Evolutionary conservation across 2,888 invertebrate species (phyloP).

Genomic region (Metalampra italica): DNA sequence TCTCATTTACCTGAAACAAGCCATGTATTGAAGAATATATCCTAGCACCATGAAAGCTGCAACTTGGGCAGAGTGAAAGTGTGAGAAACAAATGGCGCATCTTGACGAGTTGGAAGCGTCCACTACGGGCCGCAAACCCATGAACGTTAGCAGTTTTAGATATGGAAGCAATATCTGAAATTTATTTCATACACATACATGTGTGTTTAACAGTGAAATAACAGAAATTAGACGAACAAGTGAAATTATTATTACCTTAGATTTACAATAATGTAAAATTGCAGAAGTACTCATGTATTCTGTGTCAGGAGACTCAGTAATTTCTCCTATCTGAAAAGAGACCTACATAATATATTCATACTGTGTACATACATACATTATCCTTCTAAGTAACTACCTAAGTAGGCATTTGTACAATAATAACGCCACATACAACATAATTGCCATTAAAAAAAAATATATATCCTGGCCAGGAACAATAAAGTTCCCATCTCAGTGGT

Average conservation of each 20-base stretch:
- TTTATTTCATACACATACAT: background rate
- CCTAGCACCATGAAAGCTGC: constrained; percentile 83
- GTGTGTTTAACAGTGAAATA: background rate
- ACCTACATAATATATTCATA: background rate
- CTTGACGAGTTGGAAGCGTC: constrained; percentile 80
- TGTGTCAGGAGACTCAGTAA: constrained; percentile 82
- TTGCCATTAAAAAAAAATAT: no score
- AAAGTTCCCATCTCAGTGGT: no score
- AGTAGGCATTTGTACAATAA: background rate
- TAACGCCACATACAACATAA: no score
- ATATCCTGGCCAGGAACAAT: no score
- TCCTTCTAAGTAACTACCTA: no score
- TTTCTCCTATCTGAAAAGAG: constrained; percentile 81
- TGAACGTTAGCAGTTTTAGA: constrained; percentile 83
- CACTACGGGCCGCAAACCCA: constrained; percentile 85
- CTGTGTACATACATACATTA: no score
- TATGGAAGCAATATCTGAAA: constrained; percentile 86
- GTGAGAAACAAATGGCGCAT: constrained; percentile 80
- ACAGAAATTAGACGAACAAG: background rate
- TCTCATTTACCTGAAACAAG: constrained; percentile 82
- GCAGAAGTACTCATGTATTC: constrained; percentile 87
- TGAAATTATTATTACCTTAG: constrained; percentile 74
- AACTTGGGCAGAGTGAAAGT: constrained; percentile 83
- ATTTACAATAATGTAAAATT: constrained; percentile 88
- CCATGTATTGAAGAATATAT: constrained; percentile 87